A percentile compares a stretch with the other conserved stretches of the same genome.
phyloP scores from a whole-genome alignment of 2,797 vertebrate genomes.

The Muraenolepis orangiensis region DNA sequence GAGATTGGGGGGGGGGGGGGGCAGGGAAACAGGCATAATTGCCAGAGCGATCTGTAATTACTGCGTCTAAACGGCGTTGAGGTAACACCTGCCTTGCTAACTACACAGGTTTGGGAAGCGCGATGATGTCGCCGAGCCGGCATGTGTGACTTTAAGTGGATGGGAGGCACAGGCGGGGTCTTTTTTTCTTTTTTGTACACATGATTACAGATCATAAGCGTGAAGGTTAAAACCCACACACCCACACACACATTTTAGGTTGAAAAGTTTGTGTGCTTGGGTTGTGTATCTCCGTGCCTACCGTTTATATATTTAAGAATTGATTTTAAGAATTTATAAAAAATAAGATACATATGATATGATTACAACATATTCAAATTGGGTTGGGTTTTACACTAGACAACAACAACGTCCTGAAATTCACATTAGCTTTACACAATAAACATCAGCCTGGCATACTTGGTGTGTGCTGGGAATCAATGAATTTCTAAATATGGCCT shows the following conservation, averaged over 20 bases:
- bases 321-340: too few relatives aligned
- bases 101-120: slow-evolving; percentile 22
- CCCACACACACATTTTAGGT: background rate
- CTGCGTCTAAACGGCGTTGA: slow-evolving; percentile 45
- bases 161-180: background rate
- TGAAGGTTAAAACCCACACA: background rate
- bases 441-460: background rate
- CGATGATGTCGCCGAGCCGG: slow-evolving; percentile 15
- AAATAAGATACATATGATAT: too few relatives aligned
- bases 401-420: background rate
- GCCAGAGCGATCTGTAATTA: slow-evolving; percentile 58
- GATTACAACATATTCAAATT: too few relatives aligned
- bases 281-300: background rate
- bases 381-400: too few relatives aligned
- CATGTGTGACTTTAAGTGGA: background rate
- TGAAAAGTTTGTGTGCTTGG: background rate
- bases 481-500: background rate
- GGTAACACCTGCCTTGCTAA: slow-evolving; percentile 32
- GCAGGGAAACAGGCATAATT: slow-evolving; percentile 36
- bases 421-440: background rate
- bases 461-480: background rate
- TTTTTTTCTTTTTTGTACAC: background rate
- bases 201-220: background rate
- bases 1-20: too few relatives aligned
- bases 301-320: background rate